Evolutionary conservation across 2,113 vertebrate species (phyloP), one percentile per base, ranked within the genome.

Genomic region (Leptodactylus fuscus): DNA sequence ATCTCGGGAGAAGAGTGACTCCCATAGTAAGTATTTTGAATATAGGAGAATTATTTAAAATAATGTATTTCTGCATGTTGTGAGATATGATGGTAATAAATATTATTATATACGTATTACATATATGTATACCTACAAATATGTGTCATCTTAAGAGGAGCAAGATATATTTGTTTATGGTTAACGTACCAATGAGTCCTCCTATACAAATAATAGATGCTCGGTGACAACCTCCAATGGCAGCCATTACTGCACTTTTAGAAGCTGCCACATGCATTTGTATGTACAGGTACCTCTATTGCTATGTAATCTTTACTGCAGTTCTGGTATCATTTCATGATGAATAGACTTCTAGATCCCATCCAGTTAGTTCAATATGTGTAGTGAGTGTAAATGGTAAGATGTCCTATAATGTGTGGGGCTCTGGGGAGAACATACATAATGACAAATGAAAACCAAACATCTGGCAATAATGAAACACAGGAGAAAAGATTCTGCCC

Each of bases 1-100:
- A 24, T 95, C 95, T 87, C 95, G 97, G 3, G 97, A 99, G 93
- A 98, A 97, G 91, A 96, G 90, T 90, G 97, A 99, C 90, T 97
- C 97, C 0, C 93, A 98, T 93, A 95, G 97, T 98, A 93, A 97
- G 94, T 93, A 38, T 69, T 0, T 2, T 44, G 3, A n/a, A 1
- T 2, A 69, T 44, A 15, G n/a, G 1, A 67, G 12, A 4, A 22
- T 32, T n/a, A 16, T 48, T 38, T 9, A 7, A 0, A 0, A 3
- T n/a, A n/a, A n/a, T n/a, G n/a, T n/a, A 71, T 22, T 44, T 22
- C 2, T 27, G 44, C 36, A 18, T 75, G 41, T 41, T 24, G 15
- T 18, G 32, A 15, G 22, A 48, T 4, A 67, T 18, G 13, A 10
- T 34, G 16, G 15, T 1, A 38, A 69, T 32, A 29, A 44, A 46